phyloP scores from a whole-genome alignment of 2,888 invertebrate species.

The Stenolophus ochropezus region DNA sequence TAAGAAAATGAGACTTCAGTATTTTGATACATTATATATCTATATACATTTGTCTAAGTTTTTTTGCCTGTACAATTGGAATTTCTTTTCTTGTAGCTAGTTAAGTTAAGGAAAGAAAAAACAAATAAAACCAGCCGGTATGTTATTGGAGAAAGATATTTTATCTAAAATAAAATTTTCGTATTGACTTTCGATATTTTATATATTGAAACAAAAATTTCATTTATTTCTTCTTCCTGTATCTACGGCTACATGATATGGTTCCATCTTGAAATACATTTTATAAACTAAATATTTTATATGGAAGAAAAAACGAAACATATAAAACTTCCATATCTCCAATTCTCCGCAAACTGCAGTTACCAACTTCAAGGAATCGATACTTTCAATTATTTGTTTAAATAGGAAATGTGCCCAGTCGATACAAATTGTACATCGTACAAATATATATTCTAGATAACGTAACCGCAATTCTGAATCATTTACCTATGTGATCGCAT shows the following conservation, averaged over 20 bases:
- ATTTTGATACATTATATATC: too few relatives aligned
- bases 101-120: background rate
- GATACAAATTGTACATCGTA: background rate
- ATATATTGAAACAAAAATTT: slow-evolving; percentile 46
- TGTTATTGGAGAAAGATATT: slow-evolving; percentile 1
- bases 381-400: slow-evolving; percentile 28
- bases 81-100: background rate
- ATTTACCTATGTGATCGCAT: too few relatives aligned
- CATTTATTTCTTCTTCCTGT: slow-evolving; percentile 23
- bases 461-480: background rate
- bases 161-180: slow-evolving; percentile 36
- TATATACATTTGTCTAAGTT: too few relatives aligned
- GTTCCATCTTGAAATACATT: background rate
- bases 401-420: background rate
- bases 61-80: background rate
- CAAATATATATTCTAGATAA: background rate
- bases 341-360: slow-evolving; percentile 3
- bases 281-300: slow-evolving; percentile 35
- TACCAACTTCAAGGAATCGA: slow-evolving; percentile 1
- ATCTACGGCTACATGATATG: slow-evolving; percentile 24
- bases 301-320: background rate
- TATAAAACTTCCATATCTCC: slow-evolving; percentile 26
- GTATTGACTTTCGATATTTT: slow-evolving; percentile 44
- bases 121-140: background rate
- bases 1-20: too few relatives aligned